These are phyloP conservation scores for Euzetes globulus DNA, from an alignment of 2,888 invertebrate genomes.

Conservation along the genomic window DNA sequence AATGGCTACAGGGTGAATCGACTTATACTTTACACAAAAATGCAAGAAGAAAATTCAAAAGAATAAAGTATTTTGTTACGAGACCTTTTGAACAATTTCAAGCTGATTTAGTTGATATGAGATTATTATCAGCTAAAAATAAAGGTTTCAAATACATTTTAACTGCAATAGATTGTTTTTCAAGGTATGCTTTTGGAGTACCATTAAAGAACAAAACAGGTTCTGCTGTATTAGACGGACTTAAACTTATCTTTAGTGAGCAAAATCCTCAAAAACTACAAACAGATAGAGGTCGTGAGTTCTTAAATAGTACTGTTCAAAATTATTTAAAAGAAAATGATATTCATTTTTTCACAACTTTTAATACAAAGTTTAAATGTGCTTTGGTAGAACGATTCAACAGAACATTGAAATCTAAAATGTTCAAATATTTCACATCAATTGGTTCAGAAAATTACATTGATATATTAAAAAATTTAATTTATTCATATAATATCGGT, in stretches of 20 bases:
- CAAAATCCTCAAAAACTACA: conserved; percentile 8
- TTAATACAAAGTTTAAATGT: conserved; percentile 43
- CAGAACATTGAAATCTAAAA: conserved; percentile 42
- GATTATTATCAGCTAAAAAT: neutral
- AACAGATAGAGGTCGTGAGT: conserved; percentile 41
- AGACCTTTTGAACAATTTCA: neutral
- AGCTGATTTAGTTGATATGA: neutral
- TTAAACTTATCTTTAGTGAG: neutral
- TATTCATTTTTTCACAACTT: conserved; percentile 40
- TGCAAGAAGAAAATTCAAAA: neutral
- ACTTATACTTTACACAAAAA: neutral
- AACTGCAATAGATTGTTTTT: neutral
- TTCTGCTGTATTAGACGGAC: neutral
- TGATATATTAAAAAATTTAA: neutral
- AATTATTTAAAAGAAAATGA: conserved; percentile 5
- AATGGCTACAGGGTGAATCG: neutral
- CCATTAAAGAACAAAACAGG: neutral
- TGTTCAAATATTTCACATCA: conserved; percentile 40
- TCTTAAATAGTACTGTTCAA: conserved; percentile 37
- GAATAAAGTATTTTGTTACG: neutral
- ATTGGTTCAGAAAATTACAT: conserved; percentile 17
- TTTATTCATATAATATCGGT: neutral
- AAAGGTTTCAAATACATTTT: neutral
- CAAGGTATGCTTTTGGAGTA: neutral
- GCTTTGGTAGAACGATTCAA: conserved; percentile 44